Conservation (phyloP, 2,113 vertebrate species). For the Gasterosteus nipponicus region DNA sequence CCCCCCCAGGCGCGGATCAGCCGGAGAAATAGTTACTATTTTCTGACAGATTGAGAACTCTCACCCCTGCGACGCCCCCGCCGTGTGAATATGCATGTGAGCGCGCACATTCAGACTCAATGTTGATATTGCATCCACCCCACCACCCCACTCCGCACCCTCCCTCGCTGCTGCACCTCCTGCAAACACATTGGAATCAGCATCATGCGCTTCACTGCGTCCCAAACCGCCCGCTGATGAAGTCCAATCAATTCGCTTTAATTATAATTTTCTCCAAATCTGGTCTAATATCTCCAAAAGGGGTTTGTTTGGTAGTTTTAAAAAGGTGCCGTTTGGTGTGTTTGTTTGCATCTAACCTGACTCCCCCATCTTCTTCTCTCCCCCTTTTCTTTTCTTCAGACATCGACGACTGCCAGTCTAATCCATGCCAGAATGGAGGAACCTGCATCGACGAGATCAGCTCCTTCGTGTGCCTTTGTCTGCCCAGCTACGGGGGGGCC, state of each 20-base stretch:
- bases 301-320: conserved; percentile 40
- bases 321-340: conserved; percentile 8
- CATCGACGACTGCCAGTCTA: conserved; percentile 86
- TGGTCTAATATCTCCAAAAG: conserved; percentile 59
- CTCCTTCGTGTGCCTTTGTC: conserved; percentile 91
- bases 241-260: conserved; percentile 73
- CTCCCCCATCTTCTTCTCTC: neutral
- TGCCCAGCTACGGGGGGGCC: conserved; percentile 93
- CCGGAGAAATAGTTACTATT: conserved; percentile 57
- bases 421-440: conserved; percentile 92
- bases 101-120: conserved; percentile 1
- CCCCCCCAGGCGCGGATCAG: conserved; percentile 66
- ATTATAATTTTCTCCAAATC: conserved; percentile 72
- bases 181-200: conserved; percentile 66
- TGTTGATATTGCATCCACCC: neutral
- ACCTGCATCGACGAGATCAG: conserved; percentile 95
- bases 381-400: conserved; percentile 64
- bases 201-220: conserved; percentile 57
- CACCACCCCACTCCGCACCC: neutral
- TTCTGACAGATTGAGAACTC: conserved; percentile 31
- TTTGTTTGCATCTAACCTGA: conserved; percentile 24
- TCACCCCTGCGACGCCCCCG: conserved; percentile 39
- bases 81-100: conserved; percentile 22
- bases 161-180: conserved; percentile 25
- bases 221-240: conserved; percentile 63